Evolutionary conservation across 2,797 vertebrate genomes (phyloP).

Genomic region (Uromys caudimaculatus): DNA sequence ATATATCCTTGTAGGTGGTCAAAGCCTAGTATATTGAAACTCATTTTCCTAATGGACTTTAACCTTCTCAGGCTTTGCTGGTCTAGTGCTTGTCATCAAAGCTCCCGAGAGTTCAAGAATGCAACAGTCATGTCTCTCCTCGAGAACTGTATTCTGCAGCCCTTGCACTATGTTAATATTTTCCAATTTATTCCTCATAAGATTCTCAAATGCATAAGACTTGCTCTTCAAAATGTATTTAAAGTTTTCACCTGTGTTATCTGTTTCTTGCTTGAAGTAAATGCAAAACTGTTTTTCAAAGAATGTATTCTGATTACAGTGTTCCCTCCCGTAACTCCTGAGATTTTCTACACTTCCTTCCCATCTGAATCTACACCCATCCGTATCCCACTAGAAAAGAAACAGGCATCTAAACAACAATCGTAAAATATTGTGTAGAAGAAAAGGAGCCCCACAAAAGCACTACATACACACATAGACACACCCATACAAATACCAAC

Average conservation of each 20-base stretch:
- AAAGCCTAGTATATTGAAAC: too few relatives aligned
- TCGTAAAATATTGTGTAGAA: not conserved
- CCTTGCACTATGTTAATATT: rapidly evolving
- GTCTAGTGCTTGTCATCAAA: not conserved
- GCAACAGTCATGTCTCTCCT: too few relatives aligned
- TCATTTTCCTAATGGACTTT: not conserved
- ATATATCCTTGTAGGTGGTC: too few relatives aligned
- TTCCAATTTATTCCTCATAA: not conserved
- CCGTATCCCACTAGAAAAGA: not conserved
- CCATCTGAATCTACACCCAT: not conserved
- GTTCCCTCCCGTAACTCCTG: not conserved
- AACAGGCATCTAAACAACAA: not conserved
- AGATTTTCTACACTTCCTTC: not conserved
- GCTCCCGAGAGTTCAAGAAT: too few relatives aligned
- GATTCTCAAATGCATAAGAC: not conserved
- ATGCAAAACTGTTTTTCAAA: not conserved
- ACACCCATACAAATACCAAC: not conserved
- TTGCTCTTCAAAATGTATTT: not conserved
- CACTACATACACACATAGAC: not conserved
- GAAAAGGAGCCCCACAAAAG: not conserved
- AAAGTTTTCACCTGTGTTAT: not conserved
- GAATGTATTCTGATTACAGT: not conserved
- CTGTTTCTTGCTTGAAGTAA: not conserved
- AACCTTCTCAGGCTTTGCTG: too few relatives aligned
- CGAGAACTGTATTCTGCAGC: too few relatives aligned